Evolutionary conservation across 2,797 vertebrate species (phyloP).

Genomic region (Bradypodion pumilum): DNA sequence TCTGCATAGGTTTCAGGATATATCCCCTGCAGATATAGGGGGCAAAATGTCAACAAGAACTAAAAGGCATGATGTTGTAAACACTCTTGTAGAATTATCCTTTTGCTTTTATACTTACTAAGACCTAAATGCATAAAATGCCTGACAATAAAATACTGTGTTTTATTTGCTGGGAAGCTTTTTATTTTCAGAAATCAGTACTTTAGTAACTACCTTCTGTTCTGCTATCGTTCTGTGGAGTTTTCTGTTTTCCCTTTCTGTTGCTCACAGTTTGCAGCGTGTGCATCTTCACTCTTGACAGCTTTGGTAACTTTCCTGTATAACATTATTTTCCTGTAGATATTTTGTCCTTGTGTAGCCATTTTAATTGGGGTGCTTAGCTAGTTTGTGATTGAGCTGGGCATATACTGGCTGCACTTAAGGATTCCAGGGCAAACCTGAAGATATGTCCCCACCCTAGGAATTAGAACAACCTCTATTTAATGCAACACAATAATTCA

Average conservation of each 20-base stretch:
- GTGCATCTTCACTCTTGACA: conserved; percentile 13
- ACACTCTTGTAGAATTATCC: not conserved
- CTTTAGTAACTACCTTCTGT: conserved; percentile 8
- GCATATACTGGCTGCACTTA: not conserved
- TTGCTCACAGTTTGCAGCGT: not conserved
- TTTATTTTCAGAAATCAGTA: conserved; percentile 11
- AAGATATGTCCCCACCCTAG: not conserved
- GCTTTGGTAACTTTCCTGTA: conserved; percentile 18
- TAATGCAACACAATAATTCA: not conserved
- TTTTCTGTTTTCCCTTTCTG: not conserved
- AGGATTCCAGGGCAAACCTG: not conserved
- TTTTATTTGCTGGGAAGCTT: conserved; percentile 14
- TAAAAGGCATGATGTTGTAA: not conserved
- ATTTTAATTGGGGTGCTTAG: not conserved
- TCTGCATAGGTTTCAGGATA: too few species aligned
- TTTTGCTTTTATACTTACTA: not conserved
- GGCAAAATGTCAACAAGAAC: too few species aligned
- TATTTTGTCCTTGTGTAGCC: not conserved
- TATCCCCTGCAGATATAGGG: too few species aligned
- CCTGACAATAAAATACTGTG: conserved; percentile 11
- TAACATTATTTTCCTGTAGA: not conserved
- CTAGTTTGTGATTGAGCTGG: not conserved
- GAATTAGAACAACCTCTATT: not conserved
- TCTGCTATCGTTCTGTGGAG: not conserved
- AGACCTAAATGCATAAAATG: not conserved